Base-by-base conservation (phyloP, 2,888 invertebrate species). In the Tipula helvola region DNA sequence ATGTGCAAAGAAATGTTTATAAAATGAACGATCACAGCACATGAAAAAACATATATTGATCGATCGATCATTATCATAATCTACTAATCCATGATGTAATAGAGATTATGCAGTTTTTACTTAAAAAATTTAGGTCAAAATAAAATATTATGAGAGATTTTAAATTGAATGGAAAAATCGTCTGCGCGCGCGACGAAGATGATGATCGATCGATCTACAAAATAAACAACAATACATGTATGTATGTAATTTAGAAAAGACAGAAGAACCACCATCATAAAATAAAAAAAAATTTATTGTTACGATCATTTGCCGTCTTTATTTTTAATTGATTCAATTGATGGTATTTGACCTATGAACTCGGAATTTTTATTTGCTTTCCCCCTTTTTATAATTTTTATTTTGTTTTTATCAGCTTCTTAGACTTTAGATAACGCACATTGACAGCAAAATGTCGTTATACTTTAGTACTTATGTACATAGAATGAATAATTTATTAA, bases 301-400 rank as follows among this genome's bases (percentile, higher is more conserved):
- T 71, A 71, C 71, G 71, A 71, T 71, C 71, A 71, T 28, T 28
- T 71, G 71, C 28, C 71, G 71, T 71, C 71, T 28, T 71, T 10
- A 71, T 71, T 71, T 71, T 71, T 71, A 71, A 71, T 71, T 71
- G 71, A 71, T 71, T 71, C 71, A 71, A 71, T 71, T 71, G 71
- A 28, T 71, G 71, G 71, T 71, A 71, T 71, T 71, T 71, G 71
- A 71, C 71, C 71, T 71, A 71, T 71, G 71, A 71, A 71, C 71
- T 71, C 71, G 71, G 71, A 71, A 71, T 71, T 71, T 71, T 28
- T 71, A 71, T 71, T 71, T 71, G 71, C 71, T 71, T 71, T 71
- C 71, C 28, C 71, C 71, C 71, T 57, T 71, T 52, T 71, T 71
- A 71, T 28, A 28, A 71, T 71, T 71, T 71, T 71, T 28, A 28